phyloP scores from a whole-genome alignment of 2,888 invertebrate species.

The Linnaemya vulpina region DNA sequence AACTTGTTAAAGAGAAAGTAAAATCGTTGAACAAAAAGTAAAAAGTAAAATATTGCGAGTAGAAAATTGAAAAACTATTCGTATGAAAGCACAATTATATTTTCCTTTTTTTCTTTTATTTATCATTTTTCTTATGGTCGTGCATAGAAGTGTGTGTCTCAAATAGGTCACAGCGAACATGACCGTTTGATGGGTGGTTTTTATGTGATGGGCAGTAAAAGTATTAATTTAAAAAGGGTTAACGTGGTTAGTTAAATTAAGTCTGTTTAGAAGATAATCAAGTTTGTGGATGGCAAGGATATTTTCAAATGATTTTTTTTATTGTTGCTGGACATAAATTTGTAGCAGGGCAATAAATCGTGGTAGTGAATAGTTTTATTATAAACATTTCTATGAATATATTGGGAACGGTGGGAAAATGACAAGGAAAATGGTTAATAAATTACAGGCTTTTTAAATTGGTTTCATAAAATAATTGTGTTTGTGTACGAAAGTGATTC shows the following conservation, averaged over 20 bases:
- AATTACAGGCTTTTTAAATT: no score
- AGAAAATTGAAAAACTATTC: conserved; percentile 23
- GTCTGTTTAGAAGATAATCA: neutral
- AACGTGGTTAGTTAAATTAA: neutral
- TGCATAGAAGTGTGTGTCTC: neutral
- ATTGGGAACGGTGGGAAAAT: no score
- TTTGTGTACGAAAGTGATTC: no score
- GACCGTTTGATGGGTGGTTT: neutral
- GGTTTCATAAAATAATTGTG: no score
- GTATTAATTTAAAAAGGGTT: conserved; percentile 11
- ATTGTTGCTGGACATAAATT: neutral
- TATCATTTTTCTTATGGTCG: neutral
- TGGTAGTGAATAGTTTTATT: neutral
- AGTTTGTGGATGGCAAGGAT: neutral
- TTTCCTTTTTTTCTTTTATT: neutral
- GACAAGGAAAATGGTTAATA: no score
- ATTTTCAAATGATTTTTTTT: neutral
- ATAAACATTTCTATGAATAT: no score
- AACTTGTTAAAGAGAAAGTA: conserved; percentile 36
- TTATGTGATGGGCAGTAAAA: conserved; percentile 20
- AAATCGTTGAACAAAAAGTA: conserved; percentile 32
- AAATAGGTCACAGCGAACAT: conserved; percentile 33
- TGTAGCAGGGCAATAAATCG: neutral
- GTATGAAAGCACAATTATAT: neutral
- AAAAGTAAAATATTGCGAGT: conserved; percentile 39